Base-by-base conservation (phyloP, 1,140 invertebrate genomes). In the Drosophila lowei region DNA sequence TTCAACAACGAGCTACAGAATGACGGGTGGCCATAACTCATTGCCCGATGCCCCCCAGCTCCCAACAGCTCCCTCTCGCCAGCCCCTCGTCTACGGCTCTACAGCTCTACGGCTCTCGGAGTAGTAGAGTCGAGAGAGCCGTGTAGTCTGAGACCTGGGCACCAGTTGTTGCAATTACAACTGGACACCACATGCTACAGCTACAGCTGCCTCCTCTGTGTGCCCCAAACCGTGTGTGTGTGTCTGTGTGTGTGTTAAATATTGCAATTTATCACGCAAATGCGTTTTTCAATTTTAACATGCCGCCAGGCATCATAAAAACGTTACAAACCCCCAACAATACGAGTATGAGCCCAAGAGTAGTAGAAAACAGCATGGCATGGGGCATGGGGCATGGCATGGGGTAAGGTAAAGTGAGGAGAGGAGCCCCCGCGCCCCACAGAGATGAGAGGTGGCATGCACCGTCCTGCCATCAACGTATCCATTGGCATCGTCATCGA, bases 221-320 rank as follows among this genome's bases (percentile, higher is more conserved):
- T 30, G 50, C 18, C 30, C 34, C 43, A 46, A 15, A 16, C 18
- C 18, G 8, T 52, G 43, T 43, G 48, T 50, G 55, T 67, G 52
- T 72, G 43, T 53, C 49, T 67, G 61, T 77, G 61, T 88, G 78
- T 89, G 83, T 89, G 89, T 90, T 90, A 90, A 90, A 90, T 90
- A 90, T 90, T 90, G 89, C 89, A 90, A 90, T 90, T 90, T 90
- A 90, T 90, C 89, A 90, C 89, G 89, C 89, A 90, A 90, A 90
- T 90, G 89, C 89, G 89, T 90, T 90, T 90, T 90, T 90, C 89
- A 90, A 90, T 90, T 90, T 90, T 89, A 90, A 90, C 89, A 90
- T 86, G 89, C 89, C 89, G 89, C 89, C 80, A 90, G 89, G 89
- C 89, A 90, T 90, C 89, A 90, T 90, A 90, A 90, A 90, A 90